Evolutionary conservation across 1,140 invertebrate species (phyloP).

Genomic region (Sycophila sp.): DNA sequence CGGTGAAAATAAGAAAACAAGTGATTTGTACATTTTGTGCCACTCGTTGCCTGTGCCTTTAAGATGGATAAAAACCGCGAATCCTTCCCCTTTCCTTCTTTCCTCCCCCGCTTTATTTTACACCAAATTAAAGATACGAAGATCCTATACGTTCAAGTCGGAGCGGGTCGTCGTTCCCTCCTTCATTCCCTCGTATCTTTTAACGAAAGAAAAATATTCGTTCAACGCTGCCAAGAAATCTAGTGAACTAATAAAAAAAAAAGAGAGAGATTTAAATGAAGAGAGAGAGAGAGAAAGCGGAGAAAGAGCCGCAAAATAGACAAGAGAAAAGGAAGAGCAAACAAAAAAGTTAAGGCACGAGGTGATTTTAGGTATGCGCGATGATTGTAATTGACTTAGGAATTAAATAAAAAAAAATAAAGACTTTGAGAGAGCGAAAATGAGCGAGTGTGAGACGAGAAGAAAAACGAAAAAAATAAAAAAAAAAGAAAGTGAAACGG

Average conservation of each 20-base stretch:
- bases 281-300: constrained; percentile 34
- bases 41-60: constrained; percentile 62
- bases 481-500: constrained; percentile 41
- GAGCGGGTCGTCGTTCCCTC: constrained; percentile 38
- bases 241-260: constrained; percentile 38
- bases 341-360: constrained; percentile 31
- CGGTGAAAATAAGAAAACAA: neutral
- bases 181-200: constrained; percentile 20
- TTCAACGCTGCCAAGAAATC: constrained; percentile 56
- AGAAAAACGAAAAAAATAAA: constrained; percentile 4
- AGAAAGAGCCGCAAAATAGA: constrained; percentile 29
- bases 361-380: neutral
- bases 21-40: constrained; percentile 51
- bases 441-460: neutral
- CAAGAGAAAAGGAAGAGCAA: too few species aligned
- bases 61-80: constrained; percentile 53
- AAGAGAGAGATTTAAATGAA: constrained; percentile 41
- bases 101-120: neutral
- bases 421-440: constrained; percentile 39
- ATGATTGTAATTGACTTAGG: neutral
- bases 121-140: too few species aligned
- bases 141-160: too few species aligned
- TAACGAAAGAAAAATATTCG: constrained; percentile 46
- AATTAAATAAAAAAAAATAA: neutral
- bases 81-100: constrained; percentile 45